Evolutionary conservation across 2,113 vertebrate species (phyloP).

Genomic region (Sapajus apella): DNA sequence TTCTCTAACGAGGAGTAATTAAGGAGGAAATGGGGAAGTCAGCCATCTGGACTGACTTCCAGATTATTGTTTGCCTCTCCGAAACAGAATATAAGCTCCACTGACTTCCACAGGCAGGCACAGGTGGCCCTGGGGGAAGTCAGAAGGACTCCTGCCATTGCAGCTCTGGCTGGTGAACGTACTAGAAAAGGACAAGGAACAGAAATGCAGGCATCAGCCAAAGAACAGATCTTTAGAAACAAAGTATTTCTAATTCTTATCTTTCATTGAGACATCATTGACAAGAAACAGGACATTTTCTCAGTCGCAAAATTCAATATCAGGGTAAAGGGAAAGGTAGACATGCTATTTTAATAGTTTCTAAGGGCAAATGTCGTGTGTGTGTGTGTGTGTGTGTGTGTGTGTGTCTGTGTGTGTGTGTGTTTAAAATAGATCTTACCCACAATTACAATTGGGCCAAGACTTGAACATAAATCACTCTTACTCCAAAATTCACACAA

Average conservation of each 20-base stretch:
- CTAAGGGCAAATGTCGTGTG: not conserved
- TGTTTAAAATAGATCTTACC: not conserved
- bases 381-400: too few relatives aligned
- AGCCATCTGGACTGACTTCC: not conserved
- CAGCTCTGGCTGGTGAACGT: not conserved
- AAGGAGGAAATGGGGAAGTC: not conserved
- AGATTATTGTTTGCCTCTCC: too few relatives aligned
- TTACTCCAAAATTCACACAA: not conserved
- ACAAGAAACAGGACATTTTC: not conserved
- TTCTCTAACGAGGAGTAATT: not conserved
- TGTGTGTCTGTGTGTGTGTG: too few relatives aligned
- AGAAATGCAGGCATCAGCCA: not conserved
- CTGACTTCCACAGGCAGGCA: not conserved
- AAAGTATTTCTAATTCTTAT: not conserved
- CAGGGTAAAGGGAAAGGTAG: not conserved
- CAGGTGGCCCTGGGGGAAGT: not conserved
- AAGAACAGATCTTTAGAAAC: not conserved
- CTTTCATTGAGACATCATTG: not conserved
- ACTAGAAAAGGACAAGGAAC: not conserved
- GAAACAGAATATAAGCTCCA: too few relatives aligned
- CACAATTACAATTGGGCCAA: not conserved
- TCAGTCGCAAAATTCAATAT: conserved; percentile 13
- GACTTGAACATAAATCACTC: not conserved
- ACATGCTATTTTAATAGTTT: not conserved
- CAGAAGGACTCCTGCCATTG: not conserved